A percentile compares a stretch with the other conserved stretches of the same genome.
Evolutionary conservation across 1,140 invertebrate species (phyloP).

Genomic region (Calycopis cecrops): DNA sequence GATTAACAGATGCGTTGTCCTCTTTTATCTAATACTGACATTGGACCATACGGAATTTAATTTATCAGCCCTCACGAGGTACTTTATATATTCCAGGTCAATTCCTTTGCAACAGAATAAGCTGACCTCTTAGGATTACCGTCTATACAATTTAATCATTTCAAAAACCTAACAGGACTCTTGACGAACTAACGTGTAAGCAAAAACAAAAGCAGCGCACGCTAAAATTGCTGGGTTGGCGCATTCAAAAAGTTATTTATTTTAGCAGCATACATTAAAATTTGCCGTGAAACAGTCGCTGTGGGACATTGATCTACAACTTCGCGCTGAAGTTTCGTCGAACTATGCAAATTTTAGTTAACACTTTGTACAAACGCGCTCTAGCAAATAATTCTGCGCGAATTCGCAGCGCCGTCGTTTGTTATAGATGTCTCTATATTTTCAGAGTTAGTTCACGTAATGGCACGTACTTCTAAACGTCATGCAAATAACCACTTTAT

Average conservation of each 20-base stretch:
- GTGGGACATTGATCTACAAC: conserved; percentile 50
- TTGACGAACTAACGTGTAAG: neutral
- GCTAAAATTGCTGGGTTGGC: neutral
- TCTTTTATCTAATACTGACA: no score
- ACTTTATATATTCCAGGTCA: no score
- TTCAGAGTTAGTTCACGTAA: conserved; percentile 3
- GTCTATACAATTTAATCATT: no score
- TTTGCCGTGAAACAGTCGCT: conserved; percentile 35
- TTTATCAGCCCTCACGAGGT: no score
- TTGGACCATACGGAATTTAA: no score
- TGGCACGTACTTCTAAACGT: conserved; percentile 5
- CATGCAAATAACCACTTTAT: conserved; percentile 8
- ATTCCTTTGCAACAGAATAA: no score
- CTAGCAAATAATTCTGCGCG: conserved; percentile 32
- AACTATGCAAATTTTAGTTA: conserved; percentile 68
- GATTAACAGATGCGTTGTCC: no score
- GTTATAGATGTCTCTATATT: conserved; percentile 1
- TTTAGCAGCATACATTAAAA: conserved; percentile 35
- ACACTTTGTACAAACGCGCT: conserved; percentile 54
- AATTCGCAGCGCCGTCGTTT: conserved; percentile 7
- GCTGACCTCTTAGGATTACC: no score
- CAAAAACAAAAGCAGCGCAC: conserved; percentile 5
- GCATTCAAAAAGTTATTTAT: conserved; percentile 26
- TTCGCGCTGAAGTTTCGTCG: conserved; percentile 46
- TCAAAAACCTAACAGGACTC: no score